Evolutionary conservation across 2,113 vertebrate species (phyloP).

Genomic region (Sigmodon hispidus): DNA sequence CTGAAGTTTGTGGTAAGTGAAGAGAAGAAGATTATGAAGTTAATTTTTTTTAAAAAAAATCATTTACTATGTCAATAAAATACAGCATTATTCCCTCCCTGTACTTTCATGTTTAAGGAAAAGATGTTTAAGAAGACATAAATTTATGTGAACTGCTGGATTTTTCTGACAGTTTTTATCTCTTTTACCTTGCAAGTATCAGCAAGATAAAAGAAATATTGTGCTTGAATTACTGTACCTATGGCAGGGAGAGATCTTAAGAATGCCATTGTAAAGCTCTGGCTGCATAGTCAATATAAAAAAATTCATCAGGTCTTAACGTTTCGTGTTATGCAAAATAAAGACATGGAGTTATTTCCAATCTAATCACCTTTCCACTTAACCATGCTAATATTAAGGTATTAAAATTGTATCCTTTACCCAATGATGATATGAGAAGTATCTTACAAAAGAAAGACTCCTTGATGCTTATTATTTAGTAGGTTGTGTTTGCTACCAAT

Average conservation of each 20-base stretch:
- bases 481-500: neutral
- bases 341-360: neutral
- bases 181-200: constrained; percentile 54
- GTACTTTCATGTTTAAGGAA: constrained; percentile 39
- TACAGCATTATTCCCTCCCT: neutral
- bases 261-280: neutral
- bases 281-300: neutral
- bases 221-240: neutral
- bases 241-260: neutral
- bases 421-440: neutral
- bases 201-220: constrained; percentile 48
- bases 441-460: neutral
- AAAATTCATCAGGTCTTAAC: neutral
- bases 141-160: constrained; percentile 62
- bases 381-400: neutral
- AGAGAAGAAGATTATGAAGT: constrained; percentile 3
- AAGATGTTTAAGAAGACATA: constrained; percentile 67
- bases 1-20: neutral
- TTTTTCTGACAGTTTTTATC: constrained; percentile 64
- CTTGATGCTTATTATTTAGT: neutral
- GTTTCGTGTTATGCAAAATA: neutral
- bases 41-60: neutral
- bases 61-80: constrained; percentile 67
- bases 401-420: neutral
- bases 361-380: neutral